phyloP scores from a whole-genome alignment of 2,113 vertebrate species.

The Asarcornis scutulata region DNA sequence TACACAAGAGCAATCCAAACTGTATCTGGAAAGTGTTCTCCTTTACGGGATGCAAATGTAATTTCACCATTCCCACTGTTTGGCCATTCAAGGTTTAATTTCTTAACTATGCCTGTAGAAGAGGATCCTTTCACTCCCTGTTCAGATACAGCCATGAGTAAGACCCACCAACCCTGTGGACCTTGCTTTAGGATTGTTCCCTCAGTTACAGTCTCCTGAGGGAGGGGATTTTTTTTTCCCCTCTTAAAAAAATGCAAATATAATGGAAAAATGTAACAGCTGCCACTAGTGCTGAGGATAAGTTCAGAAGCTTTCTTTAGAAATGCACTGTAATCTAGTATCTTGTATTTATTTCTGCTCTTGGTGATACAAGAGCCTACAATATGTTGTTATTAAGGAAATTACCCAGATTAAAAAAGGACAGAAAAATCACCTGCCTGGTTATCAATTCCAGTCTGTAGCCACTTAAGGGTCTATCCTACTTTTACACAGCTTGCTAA shows the following conservation, averaged over 20 bases:
- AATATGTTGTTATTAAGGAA: neutral
- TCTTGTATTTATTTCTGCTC: neutral
- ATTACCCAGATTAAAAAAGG: neutral
- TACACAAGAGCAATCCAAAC: neutral
- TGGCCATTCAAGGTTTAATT: neutral
- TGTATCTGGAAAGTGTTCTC: neutral
- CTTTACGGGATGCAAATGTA: neutral
- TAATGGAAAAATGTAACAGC: neutral
- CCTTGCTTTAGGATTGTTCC: neutral
- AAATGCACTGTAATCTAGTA: neutral
- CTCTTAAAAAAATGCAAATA: neutral
- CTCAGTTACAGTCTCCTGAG: neutral
- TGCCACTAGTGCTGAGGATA: neutral
- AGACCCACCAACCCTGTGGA: neutral
- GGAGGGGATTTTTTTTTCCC: neutral
- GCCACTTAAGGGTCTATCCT: neutral
- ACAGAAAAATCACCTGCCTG: neutral
- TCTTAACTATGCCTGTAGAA: fast-evolving
- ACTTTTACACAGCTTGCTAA: neutral
- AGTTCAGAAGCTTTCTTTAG: neutral
- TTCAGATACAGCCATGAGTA: fast-evolving
- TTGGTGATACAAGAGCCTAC: neutral
- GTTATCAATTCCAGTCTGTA: neutral
- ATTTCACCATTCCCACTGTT: neutral
- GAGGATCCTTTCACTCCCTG: neutral